Base-by-base conservation (phyloP, 2,113 vertebrate genomes). In the Erythrolamprus reginae region DNA sequence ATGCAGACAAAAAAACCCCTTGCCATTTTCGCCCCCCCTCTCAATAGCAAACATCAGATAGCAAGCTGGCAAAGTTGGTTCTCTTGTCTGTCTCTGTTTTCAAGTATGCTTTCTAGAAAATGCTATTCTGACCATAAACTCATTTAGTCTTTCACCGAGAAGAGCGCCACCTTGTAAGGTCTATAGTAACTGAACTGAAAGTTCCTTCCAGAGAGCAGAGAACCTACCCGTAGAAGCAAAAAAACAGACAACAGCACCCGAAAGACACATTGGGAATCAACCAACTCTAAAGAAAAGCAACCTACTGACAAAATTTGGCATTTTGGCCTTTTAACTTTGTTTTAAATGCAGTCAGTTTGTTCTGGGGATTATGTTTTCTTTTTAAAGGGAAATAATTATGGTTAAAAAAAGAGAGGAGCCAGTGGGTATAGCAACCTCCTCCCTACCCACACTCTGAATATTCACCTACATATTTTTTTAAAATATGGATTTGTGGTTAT, bases 91-190 rank as follows among this genome's bases (percentile, higher is more conserved):
- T 47, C 2, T 24, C 7, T n/a, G 1, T 17, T 52, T 52, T 51
- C 82, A 95, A 95, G 94, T 95, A 95, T 86, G 92, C 91, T 95
- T 96, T 93, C 82, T 50, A 42, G 88, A 93, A 94, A 94, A 94
- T 91, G 89, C 94, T 96, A 45, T 94, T 92, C n/a, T 91, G 91
- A 92, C 95, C 95, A 12, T 92, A 90, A 93, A 89, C 82, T 82
- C 91, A 90, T 61, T 58, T 42, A 77, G 70, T 33, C 61, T 33
- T 70, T 47, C 56, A 58, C 1, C 24, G 95, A 95, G 94, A 95
- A 97, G 97, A 98, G 97, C 97, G 96, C 97, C 97, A 97, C 97
- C 97, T 97, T 98, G 96, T 95, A 96, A 96, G 92, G 93, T 92
- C 89, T 88, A 84, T 52, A 0, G 91, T 96, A 93, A 96, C 77